These are phyloP conservation scores for Protomyctophum bolini DNA, from an alignment of 2,113 vertebrate genomes.

Conservation along the genomic window DNA sequence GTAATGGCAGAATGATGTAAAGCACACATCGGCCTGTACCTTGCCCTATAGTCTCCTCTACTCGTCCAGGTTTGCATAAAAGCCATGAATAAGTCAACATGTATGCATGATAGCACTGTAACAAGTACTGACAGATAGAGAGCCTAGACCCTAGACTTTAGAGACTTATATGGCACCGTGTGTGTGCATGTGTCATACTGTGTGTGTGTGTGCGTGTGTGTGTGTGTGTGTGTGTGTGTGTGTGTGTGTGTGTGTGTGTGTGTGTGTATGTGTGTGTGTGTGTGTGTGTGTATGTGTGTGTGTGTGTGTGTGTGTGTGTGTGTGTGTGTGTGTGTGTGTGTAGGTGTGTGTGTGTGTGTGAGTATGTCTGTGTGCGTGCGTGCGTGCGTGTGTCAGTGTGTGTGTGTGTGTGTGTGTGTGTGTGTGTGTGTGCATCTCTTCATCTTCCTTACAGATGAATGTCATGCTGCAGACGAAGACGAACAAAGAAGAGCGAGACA, in stretches of 20 bases:
- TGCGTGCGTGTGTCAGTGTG: slow-evolving; percentile 7
- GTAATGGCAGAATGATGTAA: slow-evolving; percentile 59
- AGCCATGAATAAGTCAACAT: slow-evolving; percentile 73
- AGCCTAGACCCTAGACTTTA: slow-evolving; percentile 60
- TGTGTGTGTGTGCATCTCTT: slow-evolving; percentile 30
- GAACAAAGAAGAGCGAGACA: slow-evolving; percentile 22
- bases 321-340: not conserved
- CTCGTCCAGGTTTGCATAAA: slow-evolving; percentile 64
- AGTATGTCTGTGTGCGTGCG: not conserved
- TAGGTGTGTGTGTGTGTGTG: slow-evolving; percentile 15
- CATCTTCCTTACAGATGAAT: slow-evolving; percentile 50
- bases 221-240: not conserved
- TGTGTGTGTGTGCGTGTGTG: not conserved
- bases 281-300: not conserved
- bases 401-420: not conserved
- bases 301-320: slow-evolving; percentile 10
- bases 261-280: slow-evolving; percentile 23
- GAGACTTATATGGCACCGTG: slow-evolving; percentile 53
- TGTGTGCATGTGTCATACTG: slow-evolving; percentile 1
- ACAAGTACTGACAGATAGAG: slow-evolving; percentile 73
- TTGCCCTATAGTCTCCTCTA: slow-evolving; percentile 55
- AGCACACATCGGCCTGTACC: slow-evolving; percentile 25
- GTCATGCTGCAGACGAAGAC: slow-evolving; percentile 49
- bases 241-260: not conserved
- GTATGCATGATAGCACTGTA: slow-evolving; percentile 74